phyloP scores from a whole-genome alignment of 2,797 vertebrate genomes.

The Hydrophis major region DNA sequence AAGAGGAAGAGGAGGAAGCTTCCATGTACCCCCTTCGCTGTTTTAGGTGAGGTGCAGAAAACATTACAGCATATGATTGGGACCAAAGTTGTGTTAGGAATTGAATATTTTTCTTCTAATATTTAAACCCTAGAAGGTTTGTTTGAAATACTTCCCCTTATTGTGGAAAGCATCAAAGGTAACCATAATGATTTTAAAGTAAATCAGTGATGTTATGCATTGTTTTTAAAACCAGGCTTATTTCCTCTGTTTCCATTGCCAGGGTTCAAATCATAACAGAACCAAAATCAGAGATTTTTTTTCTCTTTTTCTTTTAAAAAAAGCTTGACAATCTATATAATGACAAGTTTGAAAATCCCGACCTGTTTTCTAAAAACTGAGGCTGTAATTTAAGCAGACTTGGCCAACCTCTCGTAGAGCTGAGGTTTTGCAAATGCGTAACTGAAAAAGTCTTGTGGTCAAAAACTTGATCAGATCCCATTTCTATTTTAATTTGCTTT shows the following conservation, averaged over 20 bases:
- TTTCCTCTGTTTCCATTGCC: slow-evolving; percentile 38
- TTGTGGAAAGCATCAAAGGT: slow-evolving; percentile 5
- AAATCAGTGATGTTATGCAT: slow-evolving; percentile 20
- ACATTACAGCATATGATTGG: slow-evolving; percentile 18
- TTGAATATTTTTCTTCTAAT: not conserved
- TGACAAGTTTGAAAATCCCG: slow-evolving; percentile 54
- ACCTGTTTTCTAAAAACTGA: slow-evolving; percentile 32
- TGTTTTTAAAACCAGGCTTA: slow-evolving; percentile 44
- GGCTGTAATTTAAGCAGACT: slow-evolving; percentile 56
- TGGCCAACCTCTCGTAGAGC: slow-evolving; percentile 45
- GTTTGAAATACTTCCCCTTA: slow-evolving; percentile 30
- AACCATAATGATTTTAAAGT: not conserved
- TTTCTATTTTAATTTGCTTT: slow-evolving; percentile 53
- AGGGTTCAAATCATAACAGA: slow-evolving; percentile 45
- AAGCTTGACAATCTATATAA: slow-evolving; percentile 50
- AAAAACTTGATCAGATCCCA: slow-evolving; percentile 27
- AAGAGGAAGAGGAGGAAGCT: too few relatives aligned
- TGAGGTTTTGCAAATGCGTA: slow-evolving; percentile 51
- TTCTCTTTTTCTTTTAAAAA: slow-evolving; percentile 11
- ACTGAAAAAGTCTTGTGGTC: slow-evolving; percentile 34
- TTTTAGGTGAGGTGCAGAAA: not conserved
- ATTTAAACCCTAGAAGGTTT: slow-evolving; percentile 31
- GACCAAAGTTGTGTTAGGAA: slow-evolving; percentile 9
- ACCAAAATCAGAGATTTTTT: slow-evolving; percentile 35
- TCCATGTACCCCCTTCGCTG: not conserved